Conservation (phyloP, 2,113 vertebrate species). For the Sinocyclocheilus rhinocerous region DNA sequence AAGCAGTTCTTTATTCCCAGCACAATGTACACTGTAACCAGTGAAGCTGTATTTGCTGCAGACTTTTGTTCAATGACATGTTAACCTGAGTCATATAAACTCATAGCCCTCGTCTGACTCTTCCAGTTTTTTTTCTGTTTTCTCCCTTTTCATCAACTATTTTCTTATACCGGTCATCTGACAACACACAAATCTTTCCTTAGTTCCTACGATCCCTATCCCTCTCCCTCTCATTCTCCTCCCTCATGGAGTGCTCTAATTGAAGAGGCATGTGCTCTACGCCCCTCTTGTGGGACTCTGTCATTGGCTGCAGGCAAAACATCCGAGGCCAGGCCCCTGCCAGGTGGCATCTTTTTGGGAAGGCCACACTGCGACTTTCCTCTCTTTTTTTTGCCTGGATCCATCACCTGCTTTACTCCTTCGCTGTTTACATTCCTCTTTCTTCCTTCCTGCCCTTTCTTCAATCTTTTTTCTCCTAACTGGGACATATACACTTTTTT, state of each 20-base stretch:
- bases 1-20: not conserved
- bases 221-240: slow-evolving; percentile 27
- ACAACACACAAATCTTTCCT: slow-evolving; percentile 21
- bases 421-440: not conserved
- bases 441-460: not conserved
- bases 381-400: not conserved
- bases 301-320: slow-evolving; percentile 62
- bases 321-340: slow-evolving; percentile 54
- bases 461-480: not conserved
- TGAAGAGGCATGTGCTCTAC: slow-evolving; percentile 63
- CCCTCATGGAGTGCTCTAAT: slow-evolving; percentile 53
- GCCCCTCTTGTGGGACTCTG: slow-evolving; percentile 48
- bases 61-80: not conserved
- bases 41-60: not conserved
- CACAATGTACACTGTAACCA: not conserved
- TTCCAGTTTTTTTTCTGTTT: not conserved
- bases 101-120: not conserved
- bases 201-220: not conserved
- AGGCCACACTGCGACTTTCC: slow-evolving; percentile 43
- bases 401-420: slow-evolving; percentile 54
- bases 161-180: slow-evolving; percentile 5
- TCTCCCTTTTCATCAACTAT: not conserved
- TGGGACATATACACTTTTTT: not conserved
- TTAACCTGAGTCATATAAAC: not conserved
- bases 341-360: slow-evolving; percentile 57